Evolutionary conservation across 2,113 vertebrate genomes (phyloP), one percentile per base, ranked within the genome.

Genomic region (Eubucco bourcierii): DNA sequence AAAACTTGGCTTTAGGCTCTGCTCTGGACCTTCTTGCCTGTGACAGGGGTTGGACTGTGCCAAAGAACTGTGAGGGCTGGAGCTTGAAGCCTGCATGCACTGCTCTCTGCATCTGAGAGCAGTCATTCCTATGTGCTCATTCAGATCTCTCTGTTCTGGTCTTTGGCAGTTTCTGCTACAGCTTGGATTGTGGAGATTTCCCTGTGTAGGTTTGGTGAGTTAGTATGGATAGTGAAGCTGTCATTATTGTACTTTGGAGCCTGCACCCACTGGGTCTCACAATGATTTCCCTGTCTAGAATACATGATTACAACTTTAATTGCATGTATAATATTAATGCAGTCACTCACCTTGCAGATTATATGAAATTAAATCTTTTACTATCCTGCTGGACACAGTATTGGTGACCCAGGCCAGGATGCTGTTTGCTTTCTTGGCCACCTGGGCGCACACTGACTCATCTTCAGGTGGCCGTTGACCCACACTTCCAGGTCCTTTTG

Each of bases 241-340:
- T 67, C 71, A n/a, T 90, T 86, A 70, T n/a, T 64, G 8, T 79
- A 53, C 55, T 81, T 90, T 84, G 65, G 74, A 95, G 73, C 76
- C 67, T 81, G 55, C 59, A 77, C 95, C 64, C 89, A 92, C 90
- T 89, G 88, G 88, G 90, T 88, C 39, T 41, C 74, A 84, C 86
- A 37, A 61, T 85, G 66, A 24, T 55, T 93, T 96, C 97, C 76
- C 58, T 96, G 52, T 61, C 80, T 95, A 93, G 92, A 95, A 94
- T 80, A 76, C 9, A 34, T 6, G 1, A 19, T 88, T 88, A 91
- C 61, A 92, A 70, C 9, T 5, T 84, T 86, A 89, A 86, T 88
- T 68, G 83, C 31, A 67, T 88, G 95, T 92, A 39, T 87, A 56
- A 27, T 56, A 84, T 63, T 63, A 95, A 95, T 93, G 59, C 79